Percentiles rank a stretch among this genome's conserved stretches.
Evolutionary conservation across 2,113 vertebrate species (phyloP).

Genomic region (Chaetura pelagica): DNA sequence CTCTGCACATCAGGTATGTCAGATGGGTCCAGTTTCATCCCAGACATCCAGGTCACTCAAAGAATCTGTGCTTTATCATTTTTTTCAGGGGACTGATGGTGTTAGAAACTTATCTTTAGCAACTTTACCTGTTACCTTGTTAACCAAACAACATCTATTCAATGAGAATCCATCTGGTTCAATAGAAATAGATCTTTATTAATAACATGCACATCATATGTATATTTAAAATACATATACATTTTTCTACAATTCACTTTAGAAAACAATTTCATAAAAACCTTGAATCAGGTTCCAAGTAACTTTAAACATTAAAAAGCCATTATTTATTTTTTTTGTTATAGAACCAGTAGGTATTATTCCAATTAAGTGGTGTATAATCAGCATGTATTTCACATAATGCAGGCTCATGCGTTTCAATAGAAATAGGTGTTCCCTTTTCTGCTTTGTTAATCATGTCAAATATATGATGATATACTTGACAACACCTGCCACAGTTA

Average conservation of each 20-base stretch:
- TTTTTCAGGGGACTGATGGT: background rate
- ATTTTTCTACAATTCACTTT: slow-evolving; percentile 76
- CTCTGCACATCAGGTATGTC: background rate
- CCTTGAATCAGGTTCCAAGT: slow-evolving; percentile 72
- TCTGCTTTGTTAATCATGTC: slow-evolving; percentile 56
- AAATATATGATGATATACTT: slow-evolving; percentile 69
- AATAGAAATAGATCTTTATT: slow-evolving; percentile 82
- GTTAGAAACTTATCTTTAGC: background rate
- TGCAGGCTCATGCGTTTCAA: slow-evolving; percentile 61
- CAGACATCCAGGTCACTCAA: background rate
- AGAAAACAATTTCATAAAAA: slow-evolving; percentile 80
- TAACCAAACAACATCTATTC: background rate
- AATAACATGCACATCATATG: slow-evolving; percentile 72
- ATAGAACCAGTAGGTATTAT: slow-evolving; percentile 67
- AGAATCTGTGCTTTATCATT: background rate
- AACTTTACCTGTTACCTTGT: background rate
- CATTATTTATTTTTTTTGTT: slow-evolving; percentile 1
- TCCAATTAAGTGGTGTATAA: slow-evolving; percentile 68
- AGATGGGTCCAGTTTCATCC: background rate
- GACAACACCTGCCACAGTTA: slow-evolving; percentile 65
- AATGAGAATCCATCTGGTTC: slow-evolving; percentile 46
- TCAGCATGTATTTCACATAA: slow-evolving; percentile 64
- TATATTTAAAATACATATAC: slow-evolving; percentile 81
- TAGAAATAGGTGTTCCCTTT: slow-evolving; percentile 59
- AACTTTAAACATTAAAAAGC: slow-evolving; percentile 77